These are phyloP conservation scores for Tipula helvola DNA, from an alignment of 2,888 invertebrate genomes.

Conservation along the genomic window DNA sequence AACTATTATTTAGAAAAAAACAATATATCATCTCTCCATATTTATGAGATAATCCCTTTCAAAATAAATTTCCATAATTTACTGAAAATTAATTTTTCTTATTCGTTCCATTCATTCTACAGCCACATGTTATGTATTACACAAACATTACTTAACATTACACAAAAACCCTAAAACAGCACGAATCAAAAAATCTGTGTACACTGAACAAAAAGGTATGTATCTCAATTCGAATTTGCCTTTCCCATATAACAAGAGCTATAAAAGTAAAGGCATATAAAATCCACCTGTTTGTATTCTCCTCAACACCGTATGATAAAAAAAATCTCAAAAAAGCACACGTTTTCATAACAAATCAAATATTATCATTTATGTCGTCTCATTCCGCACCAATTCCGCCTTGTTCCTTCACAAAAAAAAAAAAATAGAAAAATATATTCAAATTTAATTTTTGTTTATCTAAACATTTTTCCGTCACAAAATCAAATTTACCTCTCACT, in stretches of 20 bases:
- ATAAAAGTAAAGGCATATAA: not conserved
- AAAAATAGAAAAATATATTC: not conserved
- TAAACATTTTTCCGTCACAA: slow-evolving; percentile 4
- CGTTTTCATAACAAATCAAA: not conserved
- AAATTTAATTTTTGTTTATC: not conserved
- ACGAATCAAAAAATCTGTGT: not conserved
- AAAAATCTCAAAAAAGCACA: not conserved
- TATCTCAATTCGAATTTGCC: not conserved
- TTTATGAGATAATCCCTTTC: not conserved
- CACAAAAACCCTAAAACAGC: not conserved
- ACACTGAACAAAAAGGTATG: not conserved
- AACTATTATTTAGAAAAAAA: not conserved
- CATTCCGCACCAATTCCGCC: not conserved
- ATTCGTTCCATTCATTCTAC: not conserved
- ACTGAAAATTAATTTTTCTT: not conserved
- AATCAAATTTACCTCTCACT: not conserved
- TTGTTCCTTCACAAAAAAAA: not conserved
- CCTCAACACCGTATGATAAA: not conserved
- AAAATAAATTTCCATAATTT: not conserved
- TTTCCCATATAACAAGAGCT: not conserved
- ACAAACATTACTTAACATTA: not conserved
- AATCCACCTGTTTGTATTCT: not conserved
- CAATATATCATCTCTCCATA: not conserved
- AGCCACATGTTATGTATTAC: not conserved
- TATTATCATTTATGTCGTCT: not conserved